Evolutionary conservation across 1,140 invertebrate genomes (phyloP), one percentile per base, ranked within the genome.

Genomic region (Aphelinus atriplicis): DNA sequence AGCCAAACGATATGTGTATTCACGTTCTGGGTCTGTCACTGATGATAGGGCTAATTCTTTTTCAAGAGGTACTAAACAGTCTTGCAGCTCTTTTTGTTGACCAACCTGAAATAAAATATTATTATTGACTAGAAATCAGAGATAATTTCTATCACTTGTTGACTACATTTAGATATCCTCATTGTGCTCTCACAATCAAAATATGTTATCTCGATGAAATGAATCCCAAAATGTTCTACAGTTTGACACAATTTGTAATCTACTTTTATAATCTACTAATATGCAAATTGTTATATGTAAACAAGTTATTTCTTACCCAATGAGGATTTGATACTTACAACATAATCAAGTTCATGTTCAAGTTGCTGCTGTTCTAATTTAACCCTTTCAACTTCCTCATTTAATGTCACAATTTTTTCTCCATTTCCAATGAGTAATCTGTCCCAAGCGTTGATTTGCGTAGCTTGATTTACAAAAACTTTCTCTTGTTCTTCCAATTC

Each of bases 371-470:
- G 97, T 81, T 98, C 95, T 46, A 93, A 89, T 88, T 97, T 96
- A 0, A 97, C 94, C 77, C 92, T 90, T 82, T 96, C 93, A 7
- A 98, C 92, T 48, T 95, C 93, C 80, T 94, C 91, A 86, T 96
- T 97, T 1, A 98, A 85, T 73, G 92, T 91, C 3, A 96, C 91
- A 80, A 98, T 97, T 91, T 97, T 97, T 80, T 97, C 95, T 26
- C 95, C 96, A 87, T 98, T 98, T 7, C 92, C 91, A 64, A 97
- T 95, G 1, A 98, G 89, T 3, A 97, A 88, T 80, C 93, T 91
- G 84, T 99, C 97, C 96, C 97, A 98, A 5, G 94, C 93, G 86
- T 98, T 98, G 26, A 98, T 93, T 87, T 98, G 95, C 7, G 94
- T 95, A 1, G 97, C 96, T 88, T 98, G 97, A 84, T 96, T 95